These are phyloP conservation scores for Oscheius onirici DNA, from an alignment of 2,888 invertebrate genomes.

Conservation along the genomic window DNA sequence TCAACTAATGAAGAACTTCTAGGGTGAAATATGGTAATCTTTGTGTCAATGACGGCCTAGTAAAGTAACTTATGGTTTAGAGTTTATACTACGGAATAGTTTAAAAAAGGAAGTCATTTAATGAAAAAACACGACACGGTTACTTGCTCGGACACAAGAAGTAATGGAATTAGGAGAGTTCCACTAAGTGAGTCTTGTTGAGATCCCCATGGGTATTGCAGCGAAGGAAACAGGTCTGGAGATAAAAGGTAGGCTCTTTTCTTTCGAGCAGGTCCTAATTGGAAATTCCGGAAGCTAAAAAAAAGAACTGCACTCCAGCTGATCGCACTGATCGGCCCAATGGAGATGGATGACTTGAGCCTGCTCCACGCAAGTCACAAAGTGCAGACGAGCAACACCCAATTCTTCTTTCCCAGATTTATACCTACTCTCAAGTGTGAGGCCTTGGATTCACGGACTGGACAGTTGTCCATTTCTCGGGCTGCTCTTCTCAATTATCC, in stretches of 20 bases:
- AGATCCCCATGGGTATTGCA: conserved; percentile 13
- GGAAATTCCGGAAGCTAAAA: neutral
- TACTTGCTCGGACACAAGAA: conserved; percentile 10
- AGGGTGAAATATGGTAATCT: no score
- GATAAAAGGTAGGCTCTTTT: neutral
- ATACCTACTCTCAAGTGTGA: neutral
- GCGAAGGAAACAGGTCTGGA: conserved; percentile 1
- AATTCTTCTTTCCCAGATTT: conserved; percentile 17
- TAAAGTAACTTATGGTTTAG: no score
- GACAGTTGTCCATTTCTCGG: neutral
- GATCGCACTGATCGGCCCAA: conserved; percentile 27
- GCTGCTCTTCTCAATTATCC: neutral
- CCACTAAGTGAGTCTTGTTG: conserved; percentile 17
- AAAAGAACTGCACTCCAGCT: conserved; percentile 2
- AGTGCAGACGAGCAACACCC: conserved; percentile 28
- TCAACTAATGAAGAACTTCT: no score
- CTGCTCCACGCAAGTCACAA: conserved; percentile 29
- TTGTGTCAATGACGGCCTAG: no score
- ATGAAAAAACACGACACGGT: conserved; percentile 9
- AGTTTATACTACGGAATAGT: no score
- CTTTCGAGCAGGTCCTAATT: neutral
- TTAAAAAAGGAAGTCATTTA: no score
- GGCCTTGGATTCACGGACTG: neutral
- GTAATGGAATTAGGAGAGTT: conserved; percentile 29
- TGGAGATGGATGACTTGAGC: conserved; percentile 28